A percentile compares a stretch with the other conserved stretches of the same genome.
These are phyloP conservation scores for Vultur gryphus DNA, from an alignment of 2,797 vertebrate genomes.

Conservation along the genomic window DNA sequence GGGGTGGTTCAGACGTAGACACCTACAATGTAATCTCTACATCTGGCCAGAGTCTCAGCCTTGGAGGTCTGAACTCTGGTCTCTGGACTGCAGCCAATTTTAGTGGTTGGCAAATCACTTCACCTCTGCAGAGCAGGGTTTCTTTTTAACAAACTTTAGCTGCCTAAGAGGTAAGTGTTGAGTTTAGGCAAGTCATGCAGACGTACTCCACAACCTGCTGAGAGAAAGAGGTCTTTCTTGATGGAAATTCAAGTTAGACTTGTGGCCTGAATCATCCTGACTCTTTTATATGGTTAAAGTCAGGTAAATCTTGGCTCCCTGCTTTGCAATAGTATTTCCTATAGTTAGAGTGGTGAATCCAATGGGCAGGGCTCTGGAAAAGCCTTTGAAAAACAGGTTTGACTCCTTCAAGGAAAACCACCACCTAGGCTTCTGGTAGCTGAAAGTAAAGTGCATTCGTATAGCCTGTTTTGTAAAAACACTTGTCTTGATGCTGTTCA, in stretches of 20 bases:
- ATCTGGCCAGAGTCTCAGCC: background rate
- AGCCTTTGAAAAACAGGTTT: slow-evolving; percentile 54
- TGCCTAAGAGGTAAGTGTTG: background rate
- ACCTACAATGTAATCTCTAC: background rate
- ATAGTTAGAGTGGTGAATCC: background rate
- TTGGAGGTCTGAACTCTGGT: background rate
- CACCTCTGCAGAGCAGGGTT: background rate
- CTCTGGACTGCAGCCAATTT: background rate
- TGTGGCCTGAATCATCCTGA: background rate
- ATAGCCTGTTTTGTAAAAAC: background rate
- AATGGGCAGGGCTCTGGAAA: background rate
- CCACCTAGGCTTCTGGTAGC: background rate
- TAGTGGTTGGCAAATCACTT: background rate
- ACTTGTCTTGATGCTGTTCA: background rate
- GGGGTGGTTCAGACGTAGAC: background rate
- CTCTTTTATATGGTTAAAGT: background rate
- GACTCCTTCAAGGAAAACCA: slow-evolving; percentile 31
- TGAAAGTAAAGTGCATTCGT: background rate
- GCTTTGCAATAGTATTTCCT: background rate
- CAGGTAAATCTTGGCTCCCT: background rate
- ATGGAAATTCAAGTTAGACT: slow-evolving; percentile 8
- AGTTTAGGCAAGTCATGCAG: background rate
- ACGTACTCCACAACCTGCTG: background rate
- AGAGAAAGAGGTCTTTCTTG: background rate
- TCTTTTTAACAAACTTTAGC: background rate